Percentiles rank a stretch among this genome's conserved stretches.
These are phyloP conservation scores for Ochropacha duplaris DNA, from an alignment of 2,888 invertebrate species.

Conservation along the genomic window DNA sequence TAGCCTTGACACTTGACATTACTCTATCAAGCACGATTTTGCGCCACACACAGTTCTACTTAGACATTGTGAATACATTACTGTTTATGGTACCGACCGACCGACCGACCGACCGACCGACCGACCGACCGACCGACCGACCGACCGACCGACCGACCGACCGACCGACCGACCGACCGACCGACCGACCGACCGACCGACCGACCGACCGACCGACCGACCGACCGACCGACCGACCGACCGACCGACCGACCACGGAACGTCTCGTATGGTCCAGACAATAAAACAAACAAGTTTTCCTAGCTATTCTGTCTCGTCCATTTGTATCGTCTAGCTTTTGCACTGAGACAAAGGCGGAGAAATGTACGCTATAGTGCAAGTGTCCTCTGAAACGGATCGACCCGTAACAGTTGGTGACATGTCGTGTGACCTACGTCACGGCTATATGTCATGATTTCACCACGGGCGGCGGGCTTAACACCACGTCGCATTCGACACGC, in stretches of 20 bases:
- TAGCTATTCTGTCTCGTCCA: not conserved
- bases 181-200: too few species aligned
- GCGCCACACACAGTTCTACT: slow-evolving; percentile 14
- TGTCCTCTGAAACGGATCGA: not conserved
- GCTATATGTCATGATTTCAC: not conserved
- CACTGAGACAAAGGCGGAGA: not conserved
- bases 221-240: too few species aligned
- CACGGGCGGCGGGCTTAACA: not conserved
- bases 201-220: too few species aligned
- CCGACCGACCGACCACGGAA: not conserved
- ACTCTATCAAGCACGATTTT: slow-evolving; percentile 38
- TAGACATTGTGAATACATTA: slow-evolving; percentile 9
- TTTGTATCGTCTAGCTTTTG: not conserved
- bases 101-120: too few species aligned
- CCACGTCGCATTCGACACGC: not conserved
- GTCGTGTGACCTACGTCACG: not conserved
- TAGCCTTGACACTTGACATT: slow-evolving; percentile 58
- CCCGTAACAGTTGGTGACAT: not conserved
- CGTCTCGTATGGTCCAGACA: not conserved
- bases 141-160: too few species aligned
- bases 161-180: too few species aligned
- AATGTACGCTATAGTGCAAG: not conserved
- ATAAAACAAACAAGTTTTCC: not conserved
- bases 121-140: too few species aligned
- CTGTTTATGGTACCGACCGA: not conserved